Conservation (phyloP, 2,797 vertebrate genomes). For the Valencia hispanica region DNA sequence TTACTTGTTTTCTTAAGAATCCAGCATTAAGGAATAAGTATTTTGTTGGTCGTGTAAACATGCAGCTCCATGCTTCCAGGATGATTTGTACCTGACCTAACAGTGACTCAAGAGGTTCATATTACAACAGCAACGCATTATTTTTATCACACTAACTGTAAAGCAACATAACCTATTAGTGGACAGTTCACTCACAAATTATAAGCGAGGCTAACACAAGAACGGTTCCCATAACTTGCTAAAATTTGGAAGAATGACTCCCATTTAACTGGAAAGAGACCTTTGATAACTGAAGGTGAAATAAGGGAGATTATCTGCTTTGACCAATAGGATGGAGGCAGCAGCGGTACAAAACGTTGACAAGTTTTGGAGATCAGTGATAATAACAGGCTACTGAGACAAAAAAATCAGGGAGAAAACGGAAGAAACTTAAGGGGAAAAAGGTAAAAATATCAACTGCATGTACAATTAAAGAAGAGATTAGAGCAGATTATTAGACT, state of each 20-base stretch:
- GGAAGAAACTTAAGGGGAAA: background rate
- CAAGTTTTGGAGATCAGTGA: background rate
- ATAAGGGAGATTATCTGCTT: background rate
- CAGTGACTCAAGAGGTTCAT: background rate
- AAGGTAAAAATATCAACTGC: too few relatives aligned
- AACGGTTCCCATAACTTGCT: background rate
- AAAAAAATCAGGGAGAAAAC: background rate
- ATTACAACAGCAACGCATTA: background rate
- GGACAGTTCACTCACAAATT: background rate
- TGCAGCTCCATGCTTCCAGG: background rate
- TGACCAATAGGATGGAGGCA: background rate
- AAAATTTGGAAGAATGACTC: background rate
- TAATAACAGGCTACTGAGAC: too few relatives aligned
- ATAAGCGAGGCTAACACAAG: background rate
- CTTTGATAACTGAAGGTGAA: background rate
- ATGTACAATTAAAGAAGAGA: background rate
- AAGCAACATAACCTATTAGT: background rate
- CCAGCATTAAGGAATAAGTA: background rate
- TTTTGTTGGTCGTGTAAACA: background rate
- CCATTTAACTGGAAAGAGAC: background rate
- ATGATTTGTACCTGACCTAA: background rate
- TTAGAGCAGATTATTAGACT: background rate
- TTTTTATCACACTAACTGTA: background rate
- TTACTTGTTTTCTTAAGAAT: background rate
- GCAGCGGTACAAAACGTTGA: background rate